Evolutionary conservation across 64 coral and sea anemone genomes (phyloP).

Genomic region (Pocillopora verrucosa): DNA sequence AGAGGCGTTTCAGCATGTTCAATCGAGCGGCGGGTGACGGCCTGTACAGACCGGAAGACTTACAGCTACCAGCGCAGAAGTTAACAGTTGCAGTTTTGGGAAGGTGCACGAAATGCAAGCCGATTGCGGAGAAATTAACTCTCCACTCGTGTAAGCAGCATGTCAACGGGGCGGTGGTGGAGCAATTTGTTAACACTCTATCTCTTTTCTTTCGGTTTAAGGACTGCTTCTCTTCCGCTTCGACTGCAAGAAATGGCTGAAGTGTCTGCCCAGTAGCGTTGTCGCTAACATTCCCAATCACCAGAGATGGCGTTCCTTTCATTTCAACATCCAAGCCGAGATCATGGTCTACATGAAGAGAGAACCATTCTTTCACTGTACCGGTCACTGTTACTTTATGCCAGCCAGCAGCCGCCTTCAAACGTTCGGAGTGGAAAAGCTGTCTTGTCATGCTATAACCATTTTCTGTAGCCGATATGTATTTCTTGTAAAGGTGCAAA

Average conservation of each 20-base stretch:
- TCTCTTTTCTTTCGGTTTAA: background rate
- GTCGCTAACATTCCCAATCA: background rate
- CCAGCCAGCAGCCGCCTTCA: conserved; percentile 9
- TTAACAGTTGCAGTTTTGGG: background rate
- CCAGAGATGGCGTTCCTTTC: background rate
- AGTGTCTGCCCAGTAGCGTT: background rate
- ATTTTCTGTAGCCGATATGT: background rate
- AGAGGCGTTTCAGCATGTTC: background rate
- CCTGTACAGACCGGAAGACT: background rate
- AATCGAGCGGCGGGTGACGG: background rate
- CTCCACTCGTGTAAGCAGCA: background rate
- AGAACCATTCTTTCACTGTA: background rate
- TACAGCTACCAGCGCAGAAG: background rate
- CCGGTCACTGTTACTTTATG: background rate
- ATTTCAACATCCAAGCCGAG: background rate
- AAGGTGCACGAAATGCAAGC: background rate
- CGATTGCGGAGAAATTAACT: background rate
- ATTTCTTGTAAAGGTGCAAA: background rate
- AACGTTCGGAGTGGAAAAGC: background rate
- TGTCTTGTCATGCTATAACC: background rate
- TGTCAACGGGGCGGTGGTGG: background rate
- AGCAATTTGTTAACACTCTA: background rate
- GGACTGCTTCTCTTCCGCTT: background rate
- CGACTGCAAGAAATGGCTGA: background rate
- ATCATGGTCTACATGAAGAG: background rate